These are phyloP conservation scores for Craseonycteris thonglongyai DNA, from an alignment of 2,113 vertebrate species.

Conservation along the genomic window DNA sequence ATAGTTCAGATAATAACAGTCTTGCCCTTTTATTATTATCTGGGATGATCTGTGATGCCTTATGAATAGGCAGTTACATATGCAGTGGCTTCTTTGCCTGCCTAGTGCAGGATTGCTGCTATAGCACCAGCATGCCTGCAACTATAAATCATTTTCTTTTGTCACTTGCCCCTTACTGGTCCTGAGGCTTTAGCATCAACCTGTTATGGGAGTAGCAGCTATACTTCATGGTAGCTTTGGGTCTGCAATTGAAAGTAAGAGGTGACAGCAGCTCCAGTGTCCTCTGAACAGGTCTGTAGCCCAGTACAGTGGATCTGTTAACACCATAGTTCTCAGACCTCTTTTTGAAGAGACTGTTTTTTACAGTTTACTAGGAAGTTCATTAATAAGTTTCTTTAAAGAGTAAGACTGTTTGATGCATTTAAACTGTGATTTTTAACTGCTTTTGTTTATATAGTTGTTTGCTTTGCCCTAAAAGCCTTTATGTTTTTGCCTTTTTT, in stretches of 20 bases:
- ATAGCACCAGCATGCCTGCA: background rate
- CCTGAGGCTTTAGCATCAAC: background rate
- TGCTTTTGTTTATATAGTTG: background rate
- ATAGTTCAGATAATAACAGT: too few species aligned
- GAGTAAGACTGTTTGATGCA: background rate
- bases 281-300: background rate
- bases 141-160: background rate
- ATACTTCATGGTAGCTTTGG: background rate
- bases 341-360: background rate
- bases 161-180: background rate
- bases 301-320: background rate
- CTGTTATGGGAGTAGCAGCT: background rate
- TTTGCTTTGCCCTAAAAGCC: background rate
- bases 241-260: background rate
- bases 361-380: background rate
- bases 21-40: background rate
- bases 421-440: background rate
- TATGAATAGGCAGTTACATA: background rate
- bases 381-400: background rate
- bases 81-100: background rate
- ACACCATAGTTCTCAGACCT: background rate
- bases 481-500: background rate
- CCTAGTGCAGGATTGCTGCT: background rate
- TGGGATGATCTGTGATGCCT: background rate
- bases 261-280: background rate